Base-by-base conservation (phyloP, 2,888 invertebrate genomes). In the Diploptera punctata region DNA sequence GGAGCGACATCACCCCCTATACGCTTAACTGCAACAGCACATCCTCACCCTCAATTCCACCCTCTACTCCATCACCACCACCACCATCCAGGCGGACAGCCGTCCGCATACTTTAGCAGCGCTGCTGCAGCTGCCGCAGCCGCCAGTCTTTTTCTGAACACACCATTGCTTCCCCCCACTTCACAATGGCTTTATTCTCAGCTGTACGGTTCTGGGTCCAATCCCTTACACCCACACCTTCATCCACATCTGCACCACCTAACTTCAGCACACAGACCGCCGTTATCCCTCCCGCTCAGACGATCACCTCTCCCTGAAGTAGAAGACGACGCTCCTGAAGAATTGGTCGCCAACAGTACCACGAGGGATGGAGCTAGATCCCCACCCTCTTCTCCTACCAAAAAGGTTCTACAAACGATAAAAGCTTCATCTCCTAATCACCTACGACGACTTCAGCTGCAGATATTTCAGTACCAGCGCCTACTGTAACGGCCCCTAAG, bases 121-220 rank as follows among this genome's bases (percentile, higher is more conserved):
- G 80, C 88, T 91, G 9, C 92, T 92, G 0, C 83, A 92, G 18
- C 81, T 92, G 75, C 92, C 92, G 2, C 91, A 91, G 1, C 92
- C 91, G 13, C 90, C 90, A 44, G 92, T 24, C 67, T 73, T 69
- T 83, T 93, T 67, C 92, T 93, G 79, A 85, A 93, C 44, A 92
- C 93, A 79, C 88, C 91, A 3, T 92, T 92, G 0, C 83, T 93
- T 16, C 82, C 93, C 74, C 93, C 92, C 0, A 91, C 92, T 0
- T 92, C 92, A 5, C 90, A 92, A 74, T 93, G 92, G 93, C 82
- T 93, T 4, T 93, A 93, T 79, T 91, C 91, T 0, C 93, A 93
- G 79, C 84, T 93, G 1, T 93, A 93, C 79, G 75, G 44, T 57
- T 18, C 44, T 38, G 43, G 26, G 10, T n/a, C 44, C 18, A 33